phyloP scores from a whole-genome alignment of 1,140 invertebrate species.

The Procambarus virginalis region DNA sequence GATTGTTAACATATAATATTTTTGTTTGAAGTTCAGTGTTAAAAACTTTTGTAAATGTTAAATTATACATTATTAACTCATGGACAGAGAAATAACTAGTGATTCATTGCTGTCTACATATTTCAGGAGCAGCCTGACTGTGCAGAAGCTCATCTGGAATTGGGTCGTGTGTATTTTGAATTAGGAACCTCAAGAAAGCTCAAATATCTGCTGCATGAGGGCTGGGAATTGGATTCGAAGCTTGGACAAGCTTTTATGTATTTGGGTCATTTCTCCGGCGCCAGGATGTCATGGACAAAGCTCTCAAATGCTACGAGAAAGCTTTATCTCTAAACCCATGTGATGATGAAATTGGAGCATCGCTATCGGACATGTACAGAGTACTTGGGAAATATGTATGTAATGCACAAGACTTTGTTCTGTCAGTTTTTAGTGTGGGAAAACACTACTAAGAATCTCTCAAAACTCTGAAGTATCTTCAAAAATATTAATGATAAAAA shows the following conservation, averaged over 20 bases:
- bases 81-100: not conserved
- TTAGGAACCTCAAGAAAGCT: conserved; percentile 79
- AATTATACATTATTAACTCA: too few relatives aligned
- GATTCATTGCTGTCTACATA: not conserved
- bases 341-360: conserved; percentile 81
- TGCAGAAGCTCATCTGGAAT: conserved; percentile 18
- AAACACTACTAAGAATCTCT: too few relatives aligned
- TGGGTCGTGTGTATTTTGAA: conserved; percentile 81
- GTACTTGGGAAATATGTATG: conserved; percentile 80
- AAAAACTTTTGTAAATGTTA: too few relatives aligned
- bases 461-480: too few relatives aligned
- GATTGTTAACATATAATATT: too few relatives aligned
- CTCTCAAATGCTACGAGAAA: conserved; percentile 88
- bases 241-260: conserved; percentile 84
- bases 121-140: conserved; percentile 33
- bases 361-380: conserved; percentile 84
- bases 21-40: too few relatives aligned
- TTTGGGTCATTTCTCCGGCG: conserved; percentile 82
- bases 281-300: conserved; percentile 79
- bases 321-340: conserved; percentile 83
- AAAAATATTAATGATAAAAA: too few relatives aligned
- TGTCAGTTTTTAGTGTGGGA: too few relatives aligned
- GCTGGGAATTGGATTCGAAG: conserved; percentile 82
- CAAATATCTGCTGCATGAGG: conserved; percentile 81
- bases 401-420: not conserved